phyloP scores from a whole-genome alignment of 2,113 vertebrate genomes.

The Diadophis punctatus region DNA sequence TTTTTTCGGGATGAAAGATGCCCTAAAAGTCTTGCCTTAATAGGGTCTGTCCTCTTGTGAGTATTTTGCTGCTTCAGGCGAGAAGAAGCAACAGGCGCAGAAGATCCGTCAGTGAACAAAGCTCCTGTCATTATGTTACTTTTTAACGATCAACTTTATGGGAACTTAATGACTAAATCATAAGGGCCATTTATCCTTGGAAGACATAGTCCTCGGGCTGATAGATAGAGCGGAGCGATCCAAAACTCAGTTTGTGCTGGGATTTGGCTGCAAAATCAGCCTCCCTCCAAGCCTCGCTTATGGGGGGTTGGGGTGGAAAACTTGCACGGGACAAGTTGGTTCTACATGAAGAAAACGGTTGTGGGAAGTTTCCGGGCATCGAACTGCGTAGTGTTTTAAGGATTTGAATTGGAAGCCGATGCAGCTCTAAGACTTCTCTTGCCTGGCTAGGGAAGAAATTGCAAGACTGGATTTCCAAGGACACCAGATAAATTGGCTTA shows the following conservation, averaged over 20 bases:
- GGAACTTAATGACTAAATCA: not conserved
- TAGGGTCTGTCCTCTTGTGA: not conserved
- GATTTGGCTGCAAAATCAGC: not conserved
- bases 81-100: not conserved
- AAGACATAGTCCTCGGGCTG: not conserved
- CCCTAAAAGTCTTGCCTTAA: not conserved
- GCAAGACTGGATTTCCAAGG: not conserved
- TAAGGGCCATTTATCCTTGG: rapidly evolving
- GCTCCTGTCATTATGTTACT: not conserved
- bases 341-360: not conserved
- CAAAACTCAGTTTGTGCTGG: no score
- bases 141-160: not conserved
- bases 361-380: not conserved
- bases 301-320: not conserved
- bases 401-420: not conserved
- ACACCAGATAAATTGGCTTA: not conserved
- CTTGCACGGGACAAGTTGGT: not conserved
- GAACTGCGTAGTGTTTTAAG: not conserved
- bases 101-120: not conserved
- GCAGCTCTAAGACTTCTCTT: not conserved
- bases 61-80: not conserved
- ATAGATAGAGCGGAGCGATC: not conserved
- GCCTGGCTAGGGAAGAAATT: not conserved
- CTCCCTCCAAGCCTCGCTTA: not conserved
- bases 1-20: not conserved